phyloP scores from a whole-genome alignment of 2,888 invertebrate genomes.

The Pseudolycoriella hygida region DNA sequence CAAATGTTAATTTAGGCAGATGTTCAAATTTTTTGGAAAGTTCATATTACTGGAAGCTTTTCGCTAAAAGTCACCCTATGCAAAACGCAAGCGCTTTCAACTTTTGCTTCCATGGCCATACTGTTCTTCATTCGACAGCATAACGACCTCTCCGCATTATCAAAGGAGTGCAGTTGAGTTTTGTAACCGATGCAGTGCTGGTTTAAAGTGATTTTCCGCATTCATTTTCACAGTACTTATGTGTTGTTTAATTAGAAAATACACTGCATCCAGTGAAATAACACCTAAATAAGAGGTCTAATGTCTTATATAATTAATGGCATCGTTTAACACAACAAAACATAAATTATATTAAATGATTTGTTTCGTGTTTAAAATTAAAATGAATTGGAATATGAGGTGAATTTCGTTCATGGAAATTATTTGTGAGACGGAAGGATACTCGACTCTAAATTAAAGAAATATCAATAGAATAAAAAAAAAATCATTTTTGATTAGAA shows the following conservation, averaged over 20 bases:
- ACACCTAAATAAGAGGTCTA: neutral
- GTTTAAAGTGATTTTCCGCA: conserved; percentile 5
- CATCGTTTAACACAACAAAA: neutral
- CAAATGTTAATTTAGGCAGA: too few species aligned
- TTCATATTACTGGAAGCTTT: too few species aligned
- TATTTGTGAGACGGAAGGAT: neutral
- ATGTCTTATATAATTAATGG: neutral
- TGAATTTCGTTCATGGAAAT: neutral
- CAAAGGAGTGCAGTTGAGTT: conserved; percentile 23
- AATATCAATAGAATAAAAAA: neutral
- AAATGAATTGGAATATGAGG: neutral
- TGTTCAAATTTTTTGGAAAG: too few species aligned
- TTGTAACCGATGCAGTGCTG: conserved; percentile 28
- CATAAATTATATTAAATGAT: neutral
- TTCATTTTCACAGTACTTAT: neutral
- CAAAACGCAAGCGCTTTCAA: too few species aligned
- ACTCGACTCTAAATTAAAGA: neutral
- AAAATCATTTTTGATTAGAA: neutral
- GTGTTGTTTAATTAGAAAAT: neutral
- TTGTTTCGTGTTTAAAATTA: neutral
- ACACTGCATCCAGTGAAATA: neutral
- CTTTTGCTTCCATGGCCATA: neutral
- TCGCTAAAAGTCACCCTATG: too few species aligned
- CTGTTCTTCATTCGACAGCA: neutral
- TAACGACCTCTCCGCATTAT: conserved; percentile 2